Evolutionary conservation across 2,113 vertebrate genomes (phyloP).

Genomic region (Xiphophorus maculatus): DNA sequence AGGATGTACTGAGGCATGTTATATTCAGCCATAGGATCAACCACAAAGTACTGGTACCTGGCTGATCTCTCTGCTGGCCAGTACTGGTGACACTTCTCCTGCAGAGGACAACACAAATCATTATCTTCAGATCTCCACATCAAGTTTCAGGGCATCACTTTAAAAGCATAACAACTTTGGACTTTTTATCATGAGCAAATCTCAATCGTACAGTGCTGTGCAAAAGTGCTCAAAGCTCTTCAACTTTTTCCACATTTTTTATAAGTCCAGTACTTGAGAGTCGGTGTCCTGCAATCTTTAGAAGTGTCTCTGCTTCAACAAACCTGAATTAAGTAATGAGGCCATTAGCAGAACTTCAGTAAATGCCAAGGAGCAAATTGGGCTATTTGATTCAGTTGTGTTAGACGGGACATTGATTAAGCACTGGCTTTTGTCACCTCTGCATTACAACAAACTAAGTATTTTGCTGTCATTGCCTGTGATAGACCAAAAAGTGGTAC

Average conservation of each 20-base stretch:
- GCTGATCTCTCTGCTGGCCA: conserved; percentile 82
- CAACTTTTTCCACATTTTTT: not conserved
- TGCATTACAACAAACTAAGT: not conserved
- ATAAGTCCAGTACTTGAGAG: not conserved
- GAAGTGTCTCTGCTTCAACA: not conserved
- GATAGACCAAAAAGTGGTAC: not conserved
- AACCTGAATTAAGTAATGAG: not conserved
- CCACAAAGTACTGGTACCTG: conserved; percentile 83
- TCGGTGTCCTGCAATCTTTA: not conserved
- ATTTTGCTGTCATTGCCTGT: not conserved
- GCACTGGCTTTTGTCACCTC: not conserved
- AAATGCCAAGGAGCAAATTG: not conserved
- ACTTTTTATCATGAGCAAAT: not conserved
- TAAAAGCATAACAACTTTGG: not conserved
- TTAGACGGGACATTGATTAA: not conserved
- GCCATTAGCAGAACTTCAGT: not conserved
- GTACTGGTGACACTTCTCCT: conserved; percentile 84
- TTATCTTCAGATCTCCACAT: conserved; percentile 22
- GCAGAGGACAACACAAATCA: conserved; percentile 28
- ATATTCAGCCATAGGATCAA: conserved; percentile 84
- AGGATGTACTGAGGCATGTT: conserved; percentile 85
- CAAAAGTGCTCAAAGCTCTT: not conserved
- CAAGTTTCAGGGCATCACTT: not conserved
- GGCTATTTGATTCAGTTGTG: not conserved
- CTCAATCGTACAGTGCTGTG: not conserved